Evolutionary conservation across 2,797 vertebrate genomes (phyloP).

Genomic region (Naso thynnoides): DNA sequence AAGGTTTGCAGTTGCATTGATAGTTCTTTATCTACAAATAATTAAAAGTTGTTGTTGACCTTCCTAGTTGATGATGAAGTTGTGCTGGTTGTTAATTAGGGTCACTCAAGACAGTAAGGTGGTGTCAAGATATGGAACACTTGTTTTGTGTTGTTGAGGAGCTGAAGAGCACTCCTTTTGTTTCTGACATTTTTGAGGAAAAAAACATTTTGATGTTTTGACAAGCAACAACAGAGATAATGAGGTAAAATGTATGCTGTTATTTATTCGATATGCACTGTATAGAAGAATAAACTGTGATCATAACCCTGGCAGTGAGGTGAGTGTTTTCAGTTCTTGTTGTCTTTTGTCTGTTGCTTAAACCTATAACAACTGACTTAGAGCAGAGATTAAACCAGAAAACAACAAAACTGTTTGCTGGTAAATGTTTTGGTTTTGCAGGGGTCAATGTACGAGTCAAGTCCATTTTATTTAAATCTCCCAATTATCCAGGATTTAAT

Average conservation of each 20-base stretch:
- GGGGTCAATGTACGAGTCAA: constrained; percentile 4
- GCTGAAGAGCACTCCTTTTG: constrained; percentile 22
- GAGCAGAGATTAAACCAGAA: constrained; percentile 9
- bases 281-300: too few relatives aligned
- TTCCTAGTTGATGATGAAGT: neutral
- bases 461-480: neutral
- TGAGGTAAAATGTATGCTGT: neutral
- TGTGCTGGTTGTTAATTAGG: constrained; percentile 4
- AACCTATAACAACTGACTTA: neutral
- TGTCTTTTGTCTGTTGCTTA: neutral
- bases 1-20: constrained; percentile 10
- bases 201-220: constrained; percentile 20
- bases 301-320: too few relatives aligned
- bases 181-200: constrained; percentile 14
- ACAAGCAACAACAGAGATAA: constrained; percentile 21
- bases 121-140: neutral
- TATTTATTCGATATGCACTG: too few relatives aligned
- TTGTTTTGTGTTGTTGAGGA: neutral
- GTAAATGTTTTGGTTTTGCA: neutral
- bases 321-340: neutral
- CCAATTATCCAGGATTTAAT: neutral
- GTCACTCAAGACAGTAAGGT: neutral
- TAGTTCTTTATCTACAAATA: constrained; percentile 19
- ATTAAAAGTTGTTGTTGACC: constrained; percentile 20
- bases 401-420: neutral